Percentiles rank a stretch among this genome's conserved stretches.
phyloP scores from a whole-genome alignment of 2,113 vertebrate species.

The Corapipo altera region DNA sequence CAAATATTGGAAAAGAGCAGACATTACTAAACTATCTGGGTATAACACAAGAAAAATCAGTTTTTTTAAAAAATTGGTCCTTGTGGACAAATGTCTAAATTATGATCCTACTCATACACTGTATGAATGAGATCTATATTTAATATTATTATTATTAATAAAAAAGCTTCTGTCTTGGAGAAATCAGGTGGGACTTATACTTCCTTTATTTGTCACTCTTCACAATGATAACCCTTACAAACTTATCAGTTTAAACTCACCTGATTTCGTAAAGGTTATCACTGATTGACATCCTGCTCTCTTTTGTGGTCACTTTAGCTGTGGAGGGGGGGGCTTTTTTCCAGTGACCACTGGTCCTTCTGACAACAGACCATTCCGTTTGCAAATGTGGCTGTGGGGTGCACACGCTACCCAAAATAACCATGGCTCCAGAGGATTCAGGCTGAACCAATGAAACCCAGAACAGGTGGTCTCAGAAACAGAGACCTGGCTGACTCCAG shows the following conservation, averaged over 20 bases:
- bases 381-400: not conserved
- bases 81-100: constrained; percentile 77
- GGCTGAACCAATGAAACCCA: not conserved
- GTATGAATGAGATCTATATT: constrained; percentile 84
- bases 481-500: not conserved
- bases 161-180: constrained; percentile 77
- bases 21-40: constrained; percentile 72
- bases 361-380: not conserved
- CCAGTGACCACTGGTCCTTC: not conserved
- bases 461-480: not conserved
- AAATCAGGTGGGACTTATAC: constrained; percentile 66
- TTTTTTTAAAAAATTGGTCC: constrained; percentile 73
- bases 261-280: not conserved
- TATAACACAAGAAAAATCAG: constrained; percentile 73
- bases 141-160: constrained; percentile 75
- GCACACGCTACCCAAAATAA: not conserved
- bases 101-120: constrained; percentile 81
- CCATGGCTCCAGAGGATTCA: not conserved
- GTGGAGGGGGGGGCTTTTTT: not conserved
- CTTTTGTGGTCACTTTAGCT: not conserved
- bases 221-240: not conserved
- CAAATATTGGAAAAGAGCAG: constrained; percentile 78
- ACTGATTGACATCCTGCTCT: not conserved
- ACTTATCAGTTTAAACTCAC: not conserved
- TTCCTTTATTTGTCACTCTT: constrained; percentile 1